phyloP scores from a whole-genome alignment of 1,140 invertebrate genomes.

The Ridgeia piscesae region DNA sequence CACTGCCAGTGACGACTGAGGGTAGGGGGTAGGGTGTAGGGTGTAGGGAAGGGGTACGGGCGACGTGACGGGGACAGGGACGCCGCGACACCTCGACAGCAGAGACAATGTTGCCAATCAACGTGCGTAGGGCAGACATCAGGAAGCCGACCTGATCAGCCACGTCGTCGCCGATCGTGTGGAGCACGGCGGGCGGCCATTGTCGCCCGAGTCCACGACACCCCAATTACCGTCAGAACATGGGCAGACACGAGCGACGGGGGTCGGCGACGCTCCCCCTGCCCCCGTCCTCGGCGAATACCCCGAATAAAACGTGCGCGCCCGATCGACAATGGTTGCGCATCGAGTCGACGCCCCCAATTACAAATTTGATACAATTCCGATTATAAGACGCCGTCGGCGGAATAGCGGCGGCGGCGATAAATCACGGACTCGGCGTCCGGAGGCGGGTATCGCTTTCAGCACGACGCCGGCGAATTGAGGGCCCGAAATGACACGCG shows the following conservation, averaged over 20 bases:
- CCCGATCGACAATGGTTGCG: neutral
- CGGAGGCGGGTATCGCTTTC: neutral
- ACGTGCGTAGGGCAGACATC: neutral
- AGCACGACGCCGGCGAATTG: neutral
- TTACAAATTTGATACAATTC: conserved; percentile 6
- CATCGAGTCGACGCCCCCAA: neutral
- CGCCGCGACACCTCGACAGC: neutral
- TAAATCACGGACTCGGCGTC: neutral
- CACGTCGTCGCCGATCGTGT: neutral
- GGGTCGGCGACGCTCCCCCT: neutral
- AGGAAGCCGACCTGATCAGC: neutral
- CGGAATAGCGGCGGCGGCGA: neutral
- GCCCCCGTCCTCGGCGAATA: neutral
- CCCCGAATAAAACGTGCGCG: neutral
- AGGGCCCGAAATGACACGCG: neutral
- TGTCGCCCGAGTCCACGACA: neutral
- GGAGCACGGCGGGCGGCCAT: neutral
- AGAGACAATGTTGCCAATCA: neutral
- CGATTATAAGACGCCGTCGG: neutral
- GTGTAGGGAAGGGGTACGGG: no score
- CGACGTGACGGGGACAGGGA: neutral
- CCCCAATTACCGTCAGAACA: neutral
- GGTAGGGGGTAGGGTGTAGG: neutral
- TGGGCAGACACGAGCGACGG: neutral
- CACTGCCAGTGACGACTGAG: neutral